A percentile compares a stretch with the other conserved stretches of the same genome.
These are phyloP conservation scores for Holacanthella duospinosa DNA, from an alignment of 2,888 invertebrate species.

Conservation along the genomic window DNA sequence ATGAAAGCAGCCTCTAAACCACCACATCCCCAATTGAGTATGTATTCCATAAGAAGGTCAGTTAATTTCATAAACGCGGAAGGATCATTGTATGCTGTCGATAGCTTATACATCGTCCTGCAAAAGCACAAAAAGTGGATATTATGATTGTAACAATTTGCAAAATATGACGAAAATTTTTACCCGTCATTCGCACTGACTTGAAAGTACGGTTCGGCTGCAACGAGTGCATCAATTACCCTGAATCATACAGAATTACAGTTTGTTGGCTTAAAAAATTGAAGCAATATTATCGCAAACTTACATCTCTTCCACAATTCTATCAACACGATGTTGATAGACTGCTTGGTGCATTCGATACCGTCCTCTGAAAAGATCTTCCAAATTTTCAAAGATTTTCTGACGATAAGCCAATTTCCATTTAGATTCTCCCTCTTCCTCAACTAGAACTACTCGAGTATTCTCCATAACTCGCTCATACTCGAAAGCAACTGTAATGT, in stretches of 20 bases:
- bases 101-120: too few relatives aligned
- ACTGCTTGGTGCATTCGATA: constrained; percentile 44
- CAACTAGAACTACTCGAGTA: constrained; percentile 40
- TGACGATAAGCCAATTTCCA: constrained; percentile 45
- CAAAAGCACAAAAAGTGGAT: too few relatives aligned
- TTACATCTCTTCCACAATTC: constrained; percentile 45
- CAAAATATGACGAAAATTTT: background rate
- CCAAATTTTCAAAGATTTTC: constrained; percentile 44
- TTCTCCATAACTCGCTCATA: constrained; percentile 43
- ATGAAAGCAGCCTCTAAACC: background rate
- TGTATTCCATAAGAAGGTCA: background rate
- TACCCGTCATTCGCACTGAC: constrained; percentile 22
- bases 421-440: constrained; percentile 26
- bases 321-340: constrained; percentile 46
- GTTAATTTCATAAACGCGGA: background rate
- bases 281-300: constrained; percentile 23
- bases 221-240: constrained; percentile 26
- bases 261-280: background rate
- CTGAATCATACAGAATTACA: constrained; percentile 10
- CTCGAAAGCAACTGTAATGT: constrained; percentile 45
- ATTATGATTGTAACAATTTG: too few relatives aligned
- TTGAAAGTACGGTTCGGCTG: constrained; percentile 27
- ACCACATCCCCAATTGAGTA: background rate
- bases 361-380: constrained; percentile 46
- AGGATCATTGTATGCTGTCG: background rate